These are phyloP conservation scores for Garrulus glandarius DNA, from an alignment of 2,797 vertebrate species.

Conservation along the genomic window DNA sequence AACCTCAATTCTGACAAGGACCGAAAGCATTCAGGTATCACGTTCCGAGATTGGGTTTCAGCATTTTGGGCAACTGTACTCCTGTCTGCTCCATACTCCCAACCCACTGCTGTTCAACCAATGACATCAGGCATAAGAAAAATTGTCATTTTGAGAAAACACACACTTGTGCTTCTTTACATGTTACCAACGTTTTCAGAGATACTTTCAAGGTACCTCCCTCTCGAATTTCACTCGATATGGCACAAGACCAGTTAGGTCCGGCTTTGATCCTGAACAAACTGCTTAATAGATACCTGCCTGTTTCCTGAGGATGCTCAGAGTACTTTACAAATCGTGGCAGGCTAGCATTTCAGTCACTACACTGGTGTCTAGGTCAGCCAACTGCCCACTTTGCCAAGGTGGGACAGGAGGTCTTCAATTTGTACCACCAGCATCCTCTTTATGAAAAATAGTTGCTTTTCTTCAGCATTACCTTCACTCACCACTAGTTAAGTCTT, in stretches of 20 bases:
- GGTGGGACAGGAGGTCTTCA: not conserved
- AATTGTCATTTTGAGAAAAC: not conserved
- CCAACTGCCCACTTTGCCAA: not conserved
- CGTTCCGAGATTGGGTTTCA: slow-evolving; percentile 38
- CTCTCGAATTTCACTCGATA: not conserved
- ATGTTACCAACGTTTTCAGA: not conserved
- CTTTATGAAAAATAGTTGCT: accelerated
- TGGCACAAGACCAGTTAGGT: not conserved
- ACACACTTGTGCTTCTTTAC: not conserved
- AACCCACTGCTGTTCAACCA: not conserved
- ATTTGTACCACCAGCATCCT: not conserved
- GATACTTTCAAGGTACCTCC: not conserved
- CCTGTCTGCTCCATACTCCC: not conserved
- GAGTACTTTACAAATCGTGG: not conserved
- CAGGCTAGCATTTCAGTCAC: not conserved
- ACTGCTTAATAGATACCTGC: not conserved
- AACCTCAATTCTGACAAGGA: slow-evolving; percentile 53
- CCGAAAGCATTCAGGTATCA: slow-evolving; percentile 2
- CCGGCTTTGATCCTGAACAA: not conserved
- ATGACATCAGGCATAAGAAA: accelerated
- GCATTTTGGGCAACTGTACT: slow-evolving; percentile 41
- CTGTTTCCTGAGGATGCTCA: not conserved
- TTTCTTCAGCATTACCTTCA: not conserved
- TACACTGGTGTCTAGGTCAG: not conserved
- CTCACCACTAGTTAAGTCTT: not conserved